phyloP scores from a whole-genome alignment of 2,888 invertebrate genomes.

The Neocrepidodera transversa region DNA sequence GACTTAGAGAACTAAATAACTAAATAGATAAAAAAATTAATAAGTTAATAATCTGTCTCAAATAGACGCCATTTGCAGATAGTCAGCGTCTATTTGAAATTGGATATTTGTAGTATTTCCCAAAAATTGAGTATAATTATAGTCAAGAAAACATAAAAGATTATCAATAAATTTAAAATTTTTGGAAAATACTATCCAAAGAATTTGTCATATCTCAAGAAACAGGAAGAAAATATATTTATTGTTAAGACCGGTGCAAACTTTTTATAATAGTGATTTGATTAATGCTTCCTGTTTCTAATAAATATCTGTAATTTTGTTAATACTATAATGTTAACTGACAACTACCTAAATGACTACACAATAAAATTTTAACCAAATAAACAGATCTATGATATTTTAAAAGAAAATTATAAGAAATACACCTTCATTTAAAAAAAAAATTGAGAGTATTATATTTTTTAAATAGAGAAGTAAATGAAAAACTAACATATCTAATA shows the following conservation, averaged over 20 bases:
- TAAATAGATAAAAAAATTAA: too few relatives aligned
- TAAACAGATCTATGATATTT: constrained; percentile 15
- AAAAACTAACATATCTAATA: too few relatives aligned
- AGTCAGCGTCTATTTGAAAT: too few relatives aligned
- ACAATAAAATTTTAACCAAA: constrained; percentile 17
- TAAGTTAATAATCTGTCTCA: too few relatives aligned
- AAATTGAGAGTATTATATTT: background rate
- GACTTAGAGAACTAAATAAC: background rate
- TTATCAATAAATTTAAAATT: background rate
- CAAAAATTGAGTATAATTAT: background rate
- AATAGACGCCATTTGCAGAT: too few relatives aligned
- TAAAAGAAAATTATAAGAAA: constrained; percentile 6
- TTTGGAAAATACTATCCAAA: background rate
- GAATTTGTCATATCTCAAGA: background rate
- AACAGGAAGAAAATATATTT: background rate
- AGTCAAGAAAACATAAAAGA: too few relatives aligned
- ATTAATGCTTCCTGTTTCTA: constrained; percentile 10
- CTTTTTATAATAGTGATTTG: background rate
- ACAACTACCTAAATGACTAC: constrained; percentile 12
- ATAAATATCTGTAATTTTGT: constrained; percentile 5
- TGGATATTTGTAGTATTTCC: background rate
- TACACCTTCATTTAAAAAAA: background rate
- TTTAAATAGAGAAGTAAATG: too few relatives aligned
- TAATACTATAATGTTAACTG: constrained; percentile 17
- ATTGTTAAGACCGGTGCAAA: background rate